These are phyloP conservation scores for Archips crataeganus DNA, from an alignment of 2,888 invertebrate genomes.

Conservation along the genomic window DNA sequence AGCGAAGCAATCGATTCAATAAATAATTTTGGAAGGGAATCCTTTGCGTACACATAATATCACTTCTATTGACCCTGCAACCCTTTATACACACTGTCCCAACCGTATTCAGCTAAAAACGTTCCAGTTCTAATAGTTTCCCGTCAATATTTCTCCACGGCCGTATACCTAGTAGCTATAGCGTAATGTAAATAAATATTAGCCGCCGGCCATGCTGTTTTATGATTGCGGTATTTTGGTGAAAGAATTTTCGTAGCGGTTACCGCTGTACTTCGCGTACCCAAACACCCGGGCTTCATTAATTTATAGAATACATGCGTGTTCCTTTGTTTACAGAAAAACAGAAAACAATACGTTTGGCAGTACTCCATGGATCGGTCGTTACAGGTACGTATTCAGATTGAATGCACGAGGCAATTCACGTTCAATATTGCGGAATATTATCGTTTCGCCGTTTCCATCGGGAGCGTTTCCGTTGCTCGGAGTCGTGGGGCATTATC, in stretches of 20 bases:
- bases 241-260: conserved; percentile 69
- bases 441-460: conserved; percentile 33
- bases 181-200: conserved; percentile 66
- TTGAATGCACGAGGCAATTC: conserved; percentile 40
- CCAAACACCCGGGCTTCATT: conserved; percentile 55
- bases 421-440: conserved; percentile 28
- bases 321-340: conserved; percentile 55
- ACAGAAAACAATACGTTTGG: conserved; percentile 59
- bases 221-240: conserved; percentile 69
- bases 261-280: conserved; percentile 56
- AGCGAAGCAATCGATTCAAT: conserved; percentile 27
- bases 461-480: conserved; percentile 36
- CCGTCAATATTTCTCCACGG: conserved; percentile 58
- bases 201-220: conserved; percentile 57
- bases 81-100: conserved; percentile 26
- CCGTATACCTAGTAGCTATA: conserved; percentile 41
- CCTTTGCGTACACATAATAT: conserved; percentile 41
- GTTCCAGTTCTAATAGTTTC: conserved; percentile 26
- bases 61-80: conserved; percentile 32
- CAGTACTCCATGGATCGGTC: conserved; percentile 49
- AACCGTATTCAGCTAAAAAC: conserved; percentile 8
- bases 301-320: conserved; percentile 51
- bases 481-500: conserved; percentile 11
- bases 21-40: conserved; percentile 35
- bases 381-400: conserved; percentile 25